Evolutionary conservation across 1,140 invertebrate species (phyloP).

Genomic region (Macrosteles quadrilineatus): DNA sequence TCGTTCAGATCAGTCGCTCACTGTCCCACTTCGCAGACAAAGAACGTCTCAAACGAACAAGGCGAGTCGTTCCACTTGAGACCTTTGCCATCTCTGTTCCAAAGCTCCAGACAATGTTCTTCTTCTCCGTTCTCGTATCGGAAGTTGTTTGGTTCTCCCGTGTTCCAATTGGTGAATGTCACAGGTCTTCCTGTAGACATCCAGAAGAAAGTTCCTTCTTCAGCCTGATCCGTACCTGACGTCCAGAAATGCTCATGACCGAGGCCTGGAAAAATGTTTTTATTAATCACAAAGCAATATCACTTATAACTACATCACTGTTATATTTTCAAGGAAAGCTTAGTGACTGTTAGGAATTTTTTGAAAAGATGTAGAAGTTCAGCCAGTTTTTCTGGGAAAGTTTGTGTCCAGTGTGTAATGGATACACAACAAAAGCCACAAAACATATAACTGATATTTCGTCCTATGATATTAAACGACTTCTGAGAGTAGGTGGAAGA

Average conservation of each 20-base stretch:
- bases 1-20: conserved; percentile 11
- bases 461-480: too few relatives aligned
- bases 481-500: too few relatives aligned
- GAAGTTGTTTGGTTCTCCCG: conserved; percentile 89
- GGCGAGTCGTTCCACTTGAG: conserved; percentile 92
- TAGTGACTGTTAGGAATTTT: too few relatives aligned
- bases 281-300: too few relatives aligned
- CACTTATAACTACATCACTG: too few relatives aligned
- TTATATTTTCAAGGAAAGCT: too few relatives aligned
- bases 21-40: conserved; percentile 77
- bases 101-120: conserved; percentile 86
- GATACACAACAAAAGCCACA: too few relatives aligned
- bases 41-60: conserved; percentile 89
- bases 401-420: too few relatives aligned
- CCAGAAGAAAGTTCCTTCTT: conserved; percentile 90
- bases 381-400: too few relatives aligned
- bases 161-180: conserved; percentile 91
- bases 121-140: conserved; percentile 91
- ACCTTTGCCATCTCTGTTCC: conserved; percentile 89
- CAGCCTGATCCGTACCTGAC: conserved; percentile 85
- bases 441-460: too few relatives aligned
- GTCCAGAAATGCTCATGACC: conserved; percentile 93
- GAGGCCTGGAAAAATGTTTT: conserved; percentile 60
- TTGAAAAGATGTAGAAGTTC: too few relatives aligned
- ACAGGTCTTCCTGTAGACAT: conserved; percentile 86